A percentile compares a stretch with the other conserved stretches of the same genome.
phyloP scores from a whole-genome alignment of 2,888 invertebrate genomes.

The Onchidella celtica region DNA sequence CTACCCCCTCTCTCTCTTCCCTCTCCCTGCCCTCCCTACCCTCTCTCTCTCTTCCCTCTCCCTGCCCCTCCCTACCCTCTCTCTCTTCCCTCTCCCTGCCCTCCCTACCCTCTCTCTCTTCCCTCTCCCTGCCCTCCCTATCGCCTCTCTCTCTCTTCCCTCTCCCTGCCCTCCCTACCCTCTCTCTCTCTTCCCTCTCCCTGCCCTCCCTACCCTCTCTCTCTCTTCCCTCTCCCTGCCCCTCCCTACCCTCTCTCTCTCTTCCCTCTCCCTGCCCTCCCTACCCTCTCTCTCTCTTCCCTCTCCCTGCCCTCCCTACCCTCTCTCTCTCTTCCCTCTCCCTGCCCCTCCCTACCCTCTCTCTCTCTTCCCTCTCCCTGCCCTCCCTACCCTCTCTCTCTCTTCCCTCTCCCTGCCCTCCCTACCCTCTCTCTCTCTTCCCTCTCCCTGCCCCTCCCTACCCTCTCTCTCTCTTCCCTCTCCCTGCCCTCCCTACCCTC shows the following conservation, averaged over 20 bases:
- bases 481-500: background rate
- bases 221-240: too few species aligned
- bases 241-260: background rate
- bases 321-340: background rate
- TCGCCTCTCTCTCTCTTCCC: background rate
- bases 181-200: background rate
- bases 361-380: background rate
- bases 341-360: background rate
- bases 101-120: background rate
- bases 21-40: background rate
- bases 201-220: background rate
- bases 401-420: background rate
- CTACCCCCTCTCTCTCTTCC: background rate
- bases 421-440: background rate
- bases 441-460: background rate
- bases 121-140: too few species aligned
- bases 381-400: background rate
- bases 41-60: background rate
- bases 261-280: background rate
- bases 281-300: background rate
- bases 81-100: background rate
- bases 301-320: too few species aligned
- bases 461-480: too few species aligned
- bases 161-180: background rate
- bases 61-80: background rate